A percentile compares a stretch with the other conserved stretches of the same genome.
Conservation (phyloP, 2,113 vertebrate genomes). For the Pelodiscus sinensis region DNA sequence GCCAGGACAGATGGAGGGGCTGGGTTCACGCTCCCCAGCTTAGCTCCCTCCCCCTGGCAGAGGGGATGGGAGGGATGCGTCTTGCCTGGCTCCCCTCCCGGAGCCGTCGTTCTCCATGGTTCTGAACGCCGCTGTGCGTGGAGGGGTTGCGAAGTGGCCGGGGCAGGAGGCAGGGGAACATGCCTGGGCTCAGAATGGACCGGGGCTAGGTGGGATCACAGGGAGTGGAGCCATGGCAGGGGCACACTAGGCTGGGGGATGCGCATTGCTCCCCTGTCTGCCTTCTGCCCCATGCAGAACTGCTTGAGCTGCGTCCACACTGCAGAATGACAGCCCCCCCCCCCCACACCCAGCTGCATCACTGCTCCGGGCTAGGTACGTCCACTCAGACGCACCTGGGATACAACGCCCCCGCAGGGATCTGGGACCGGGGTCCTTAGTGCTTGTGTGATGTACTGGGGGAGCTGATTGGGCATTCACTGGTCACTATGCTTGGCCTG, state of each 20-base stretch:
- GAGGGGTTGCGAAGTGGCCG: not conserved
- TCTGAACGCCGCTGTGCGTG: not conserved
- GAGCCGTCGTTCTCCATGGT: not conserved
- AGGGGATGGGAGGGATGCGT: not conserved
- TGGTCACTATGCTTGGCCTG: no score
- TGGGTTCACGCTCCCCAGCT: not conserved
- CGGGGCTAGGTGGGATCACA: not conserved
- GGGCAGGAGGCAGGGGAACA: not conserved
- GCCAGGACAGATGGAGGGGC: not conserved
- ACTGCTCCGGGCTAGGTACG: no score
- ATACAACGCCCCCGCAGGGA: not conserved
- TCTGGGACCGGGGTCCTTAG: not conserved
- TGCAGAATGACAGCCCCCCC: not conserved
- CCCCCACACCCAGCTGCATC: no score
- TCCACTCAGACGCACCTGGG: no score
- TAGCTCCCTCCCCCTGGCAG: not conserved
- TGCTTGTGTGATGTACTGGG: not conserved
- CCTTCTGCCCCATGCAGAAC: not conserved
- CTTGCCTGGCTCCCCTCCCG: not conserved
- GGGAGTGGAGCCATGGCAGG: not conserved
- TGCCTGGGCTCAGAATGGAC: not conserved
- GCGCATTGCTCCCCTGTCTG: no score
- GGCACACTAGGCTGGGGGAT: no score
- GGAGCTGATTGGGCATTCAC: no score
- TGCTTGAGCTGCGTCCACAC: not conserved